phyloP scores from a whole-genome alignment of 2,888 invertebrate species.

The Limnephilus rhombicus region DNA sequence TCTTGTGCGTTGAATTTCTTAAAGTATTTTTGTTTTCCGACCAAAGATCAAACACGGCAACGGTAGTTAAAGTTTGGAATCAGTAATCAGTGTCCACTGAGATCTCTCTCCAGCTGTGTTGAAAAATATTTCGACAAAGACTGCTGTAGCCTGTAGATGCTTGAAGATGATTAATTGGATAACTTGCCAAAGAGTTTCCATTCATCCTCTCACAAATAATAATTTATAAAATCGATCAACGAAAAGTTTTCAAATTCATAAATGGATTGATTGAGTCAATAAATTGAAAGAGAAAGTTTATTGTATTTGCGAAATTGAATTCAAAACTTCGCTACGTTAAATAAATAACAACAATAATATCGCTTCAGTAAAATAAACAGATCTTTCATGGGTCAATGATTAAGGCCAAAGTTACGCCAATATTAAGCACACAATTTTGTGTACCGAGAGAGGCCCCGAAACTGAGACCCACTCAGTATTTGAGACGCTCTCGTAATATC shows the following conservation, averaged over 20 bases:
- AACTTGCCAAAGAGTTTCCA: not conserved
- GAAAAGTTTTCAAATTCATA: constrained; percentile 9
- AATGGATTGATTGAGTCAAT: not conserved
- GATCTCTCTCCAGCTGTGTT: not conserved
- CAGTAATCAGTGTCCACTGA: not conserved
- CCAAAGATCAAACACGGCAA: too few species aligned
- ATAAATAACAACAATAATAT: not conserved
- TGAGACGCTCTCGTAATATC: not conserved
- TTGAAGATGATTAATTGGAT: not conserved
- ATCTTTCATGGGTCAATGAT: not conserved
- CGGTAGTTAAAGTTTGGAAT: not conserved
- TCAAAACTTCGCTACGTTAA: not conserved
- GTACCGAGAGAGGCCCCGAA: not conserved
- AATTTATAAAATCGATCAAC: not conserved
- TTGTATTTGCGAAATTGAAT: not conserved
- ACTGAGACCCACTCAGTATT: not conserved
- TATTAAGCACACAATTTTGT: not conserved
- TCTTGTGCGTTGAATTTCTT: too few species aligned
- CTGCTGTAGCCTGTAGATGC: not conserved
- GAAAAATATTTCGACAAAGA: not conserved
- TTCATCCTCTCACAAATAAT: not conserved
- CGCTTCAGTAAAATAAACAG: not conserved
- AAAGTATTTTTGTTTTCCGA: too few species aligned
- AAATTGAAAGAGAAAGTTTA: not conserved
- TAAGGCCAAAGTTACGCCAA: not conserved